A percentile compares a stretch with the other conserved stretches of the same genome.
These are phyloP conservation scores for Furcifer pardalis DNA, from an alignment of 2,797 vertebrate genomes.

Conservation along the genomic window DNA sequence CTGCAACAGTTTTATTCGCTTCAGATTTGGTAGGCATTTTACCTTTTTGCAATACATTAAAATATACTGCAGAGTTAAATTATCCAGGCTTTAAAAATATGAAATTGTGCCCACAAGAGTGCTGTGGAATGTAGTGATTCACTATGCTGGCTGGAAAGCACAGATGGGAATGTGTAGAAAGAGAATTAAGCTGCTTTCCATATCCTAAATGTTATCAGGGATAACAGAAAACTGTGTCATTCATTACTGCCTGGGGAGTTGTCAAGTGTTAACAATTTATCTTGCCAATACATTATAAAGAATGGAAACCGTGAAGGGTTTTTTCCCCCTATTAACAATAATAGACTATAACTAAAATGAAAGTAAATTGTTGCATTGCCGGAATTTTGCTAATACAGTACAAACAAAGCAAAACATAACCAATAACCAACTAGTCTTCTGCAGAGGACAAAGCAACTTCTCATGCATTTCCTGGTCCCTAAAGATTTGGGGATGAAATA, in stretches of 20 bases:
- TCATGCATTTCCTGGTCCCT: conserved; percentile 36
- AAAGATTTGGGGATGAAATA: conserved; percentile 11
- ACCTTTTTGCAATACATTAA: conserved; percentile 63
- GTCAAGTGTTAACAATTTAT: conserved; percentile 76
- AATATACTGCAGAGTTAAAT: conserved; percentile 57
- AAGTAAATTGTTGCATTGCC: conserved; percentile 66
- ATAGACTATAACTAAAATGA: conserved; percentile 65
- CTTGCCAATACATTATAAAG: conserved; percentile 68
- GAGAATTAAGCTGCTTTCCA: conserved; percentile 74
- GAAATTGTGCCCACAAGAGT: conserved; percentile 62
- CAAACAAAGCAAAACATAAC: conserved; percentile 47
- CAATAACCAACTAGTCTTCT: conserved; percentile 57
- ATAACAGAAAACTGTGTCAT: conserved; percentile 75
- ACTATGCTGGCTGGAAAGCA: conserved; percentile 63
- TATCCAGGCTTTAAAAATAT: conserved; percentile 66
- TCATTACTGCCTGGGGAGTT: conserved; percentile 70
- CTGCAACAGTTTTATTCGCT: conserved; percentile 50
- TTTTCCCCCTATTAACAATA: conserved; percentile 68
- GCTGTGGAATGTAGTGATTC: conserved; percentile 59
- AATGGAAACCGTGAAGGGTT: conserved; percentile 44
- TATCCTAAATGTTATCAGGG: conserved; percentile 72
- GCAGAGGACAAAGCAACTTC: conserved; percentile 49
- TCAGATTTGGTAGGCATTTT: conserved; percentile 62
- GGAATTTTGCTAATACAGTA: conserved; percentile 59
- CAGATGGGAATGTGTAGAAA: conserved; percentile 70